phyloP scores from a whole-genome alignment of 92 coral and sea anemone genomes.

The Montipora capitata region DNA sequence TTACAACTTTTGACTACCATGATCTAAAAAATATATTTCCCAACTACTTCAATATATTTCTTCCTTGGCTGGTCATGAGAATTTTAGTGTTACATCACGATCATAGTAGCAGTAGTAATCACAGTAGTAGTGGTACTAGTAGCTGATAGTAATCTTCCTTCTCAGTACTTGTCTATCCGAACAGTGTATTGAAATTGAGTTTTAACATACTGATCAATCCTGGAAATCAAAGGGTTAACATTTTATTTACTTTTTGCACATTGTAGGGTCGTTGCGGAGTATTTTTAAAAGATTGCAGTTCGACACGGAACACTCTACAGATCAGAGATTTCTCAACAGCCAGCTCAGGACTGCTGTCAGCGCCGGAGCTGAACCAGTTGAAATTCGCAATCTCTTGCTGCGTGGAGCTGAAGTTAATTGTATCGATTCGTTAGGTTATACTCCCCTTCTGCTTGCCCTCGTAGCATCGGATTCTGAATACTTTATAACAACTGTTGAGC shows the following conservation, averaged over 20 bases:
- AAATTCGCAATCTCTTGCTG: constrained; percentile 55
- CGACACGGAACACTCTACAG: constrained; percentile 34
- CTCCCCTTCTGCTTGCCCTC: constrained; percentile 76
- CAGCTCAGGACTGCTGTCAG: constrained; percentile 71
- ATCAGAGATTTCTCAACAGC: constrained; percentile 52
- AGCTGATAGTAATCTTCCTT: too few species aligned
- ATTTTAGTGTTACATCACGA: too few species aligned
- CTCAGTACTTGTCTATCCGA: too few species aligned
- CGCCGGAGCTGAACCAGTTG: constrained; percentile 52
- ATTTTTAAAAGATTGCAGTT: constrained; percentile 59
- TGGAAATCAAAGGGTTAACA: too few species aligned
- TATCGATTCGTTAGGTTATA: constrained; percentile 76
- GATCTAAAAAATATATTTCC: too few species aligned
- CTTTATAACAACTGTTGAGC: constrained; percentile 32
- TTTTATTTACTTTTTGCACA: not conserved
- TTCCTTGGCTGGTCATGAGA: too few species aligned
- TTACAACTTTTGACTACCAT: too few species aligned
- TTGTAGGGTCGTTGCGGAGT: constrained; percentile 33
- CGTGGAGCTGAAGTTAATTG: constrained; percentile 86
- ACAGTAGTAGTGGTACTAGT: too few species aligned
- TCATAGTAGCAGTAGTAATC: too few species aligned
- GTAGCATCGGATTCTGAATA: constrained; percentile 44
- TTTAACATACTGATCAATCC: too few species aligned
- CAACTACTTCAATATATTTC: too few species aligned
- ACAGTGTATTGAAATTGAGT: too few species aligned